phyloP scores from a whole-genome alignment of 2,888 invertebrate species.

The Pristionchus arcanus region DNA sequence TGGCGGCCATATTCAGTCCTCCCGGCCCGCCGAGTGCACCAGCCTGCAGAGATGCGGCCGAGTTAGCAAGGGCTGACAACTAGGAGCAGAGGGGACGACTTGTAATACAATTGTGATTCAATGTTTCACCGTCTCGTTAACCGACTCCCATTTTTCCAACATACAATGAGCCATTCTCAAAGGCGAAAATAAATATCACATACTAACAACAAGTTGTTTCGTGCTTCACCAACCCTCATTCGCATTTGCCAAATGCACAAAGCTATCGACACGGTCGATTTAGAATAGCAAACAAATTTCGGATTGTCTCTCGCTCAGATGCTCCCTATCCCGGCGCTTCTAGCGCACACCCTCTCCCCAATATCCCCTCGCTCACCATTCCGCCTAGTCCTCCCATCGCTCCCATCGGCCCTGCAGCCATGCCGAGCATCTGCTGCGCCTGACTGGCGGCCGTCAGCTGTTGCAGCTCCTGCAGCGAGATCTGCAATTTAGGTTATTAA shows the following conservation, averaged over 20 bases:
- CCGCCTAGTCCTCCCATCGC: constrained; percentile 31
- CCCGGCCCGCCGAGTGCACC: constrained; percentile 51
- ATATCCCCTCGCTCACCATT: background rate
- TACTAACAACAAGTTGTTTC: no score
- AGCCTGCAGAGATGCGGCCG: constrained; percentile 6
- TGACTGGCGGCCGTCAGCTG: constrained; percentile 27
- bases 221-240: background rate
- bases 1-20: constrained; percentile 44
- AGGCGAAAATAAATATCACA: no score
- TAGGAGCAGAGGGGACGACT: background rate
- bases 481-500: background rate
- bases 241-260: background rate
- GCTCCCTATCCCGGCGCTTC: no score
- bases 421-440: constrained; percentile 51
- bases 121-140: background rate
- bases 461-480: constrained; percentile 53
- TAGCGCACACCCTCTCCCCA: no score
- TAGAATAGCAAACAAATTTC: no score
- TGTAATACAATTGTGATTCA: background rate
- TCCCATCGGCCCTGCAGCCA: constrained; percentile 50
- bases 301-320: no score
- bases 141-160: no score
- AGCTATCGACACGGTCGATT: background rate
- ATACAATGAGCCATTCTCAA: no score
- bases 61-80: background rate